Percentiles rank a stretch among this genome's conserved stretches.
Evolutionary conservation across 2,888 invertebrate genomes (phyloP).

Genomic region (Rhodophaea formosa): DNA sequence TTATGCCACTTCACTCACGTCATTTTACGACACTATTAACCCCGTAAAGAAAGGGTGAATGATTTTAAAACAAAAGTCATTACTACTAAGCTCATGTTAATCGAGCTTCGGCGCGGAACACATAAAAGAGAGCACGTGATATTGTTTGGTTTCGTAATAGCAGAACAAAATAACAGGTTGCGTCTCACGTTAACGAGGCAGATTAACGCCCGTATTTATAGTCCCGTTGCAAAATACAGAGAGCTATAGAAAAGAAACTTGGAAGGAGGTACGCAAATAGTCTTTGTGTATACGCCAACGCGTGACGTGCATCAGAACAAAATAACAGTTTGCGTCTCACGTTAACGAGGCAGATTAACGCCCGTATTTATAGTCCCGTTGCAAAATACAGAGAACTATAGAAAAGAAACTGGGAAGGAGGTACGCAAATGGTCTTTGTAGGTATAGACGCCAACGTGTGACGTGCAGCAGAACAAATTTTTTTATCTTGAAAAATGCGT

Average conservation of each 20-base stretch:
- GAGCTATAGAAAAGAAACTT: not conserved
- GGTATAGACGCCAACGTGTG: no score
- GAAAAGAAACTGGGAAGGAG: not conserved
- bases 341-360: conserved; percentile 65
- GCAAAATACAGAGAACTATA: not conserved
- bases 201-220: conserved; percentile 47
- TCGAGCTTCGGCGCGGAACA: conserved; percentile 49
- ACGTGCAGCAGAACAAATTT: conserved; percentile 58
- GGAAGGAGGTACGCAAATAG: not conserved
- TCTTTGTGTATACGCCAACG: no score
- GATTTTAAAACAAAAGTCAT: not conserved
- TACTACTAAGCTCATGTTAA: conserved; percentile 20
- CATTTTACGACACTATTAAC: no score
- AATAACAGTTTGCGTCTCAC: conserved; percentile 66
- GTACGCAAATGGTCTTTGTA: no score
- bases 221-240: not conserved
- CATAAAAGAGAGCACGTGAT: conserved; percentile 58
- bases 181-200: conserved; percentile 58
- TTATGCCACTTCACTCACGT: no score
- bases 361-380: conserved; percentile 26
- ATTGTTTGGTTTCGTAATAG: conserved; percentile 75
- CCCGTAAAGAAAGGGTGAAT: no score
- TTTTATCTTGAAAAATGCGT: no score
- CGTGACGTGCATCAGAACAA: conserved; percentile 40
- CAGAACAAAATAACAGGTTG: conserved; percentile 67